These are phyloP conservation scores for Centropyge bicolor DNA, from an alignment of 2,797 vertebrate genomes.

Conservation along the genomic window DNA sequence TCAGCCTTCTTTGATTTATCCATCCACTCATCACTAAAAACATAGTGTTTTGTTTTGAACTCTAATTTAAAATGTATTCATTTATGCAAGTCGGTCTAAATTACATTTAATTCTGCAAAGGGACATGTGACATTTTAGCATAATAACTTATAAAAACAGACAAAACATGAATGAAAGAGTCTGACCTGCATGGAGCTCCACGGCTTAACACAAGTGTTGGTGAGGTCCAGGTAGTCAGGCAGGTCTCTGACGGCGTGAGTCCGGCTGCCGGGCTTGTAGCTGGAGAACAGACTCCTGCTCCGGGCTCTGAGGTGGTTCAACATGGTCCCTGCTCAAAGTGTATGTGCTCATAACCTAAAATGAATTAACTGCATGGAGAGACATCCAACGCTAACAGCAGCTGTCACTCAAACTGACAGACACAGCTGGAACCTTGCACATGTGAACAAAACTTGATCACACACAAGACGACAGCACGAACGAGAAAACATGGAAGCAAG, in stretches of 20 bases:
- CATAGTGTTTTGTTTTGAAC: too few species aligned
- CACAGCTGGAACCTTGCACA: background rate
- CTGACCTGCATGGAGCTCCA: conserved; percentile 83
- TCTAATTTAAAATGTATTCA: too few species aligned
- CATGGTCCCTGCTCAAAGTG: conserved; percentile 36
- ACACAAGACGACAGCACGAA: background rate
- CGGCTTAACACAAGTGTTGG: conserved; percentile 67
- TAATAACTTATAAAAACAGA: background rate
- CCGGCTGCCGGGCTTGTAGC: conserved; percentile 69
- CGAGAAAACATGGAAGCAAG: background rate
- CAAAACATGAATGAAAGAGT: background rate
- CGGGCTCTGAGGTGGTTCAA: conserved; percentile 70
- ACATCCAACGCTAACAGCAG: background rate
- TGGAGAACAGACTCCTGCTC: conserved; percentile 81
- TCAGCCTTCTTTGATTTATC: background rate
- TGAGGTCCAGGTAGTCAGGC: conserved; percentile 52
- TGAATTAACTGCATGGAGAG: background rate
- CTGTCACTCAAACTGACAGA: background rate
- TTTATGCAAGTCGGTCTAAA: too few species aligned
- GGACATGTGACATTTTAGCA: background rate
- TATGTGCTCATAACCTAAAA: background rate
- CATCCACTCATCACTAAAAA: background rate
- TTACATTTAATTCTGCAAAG: too few species aligned
- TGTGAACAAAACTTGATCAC: background rate
- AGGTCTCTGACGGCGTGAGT: conserved; percentile 21